Percentiles rank a stretch among this genome's conserved stretches.
Conservation (phyloP, 2,888 invertebrate species). For the Creontiades dilutus region DNA sequence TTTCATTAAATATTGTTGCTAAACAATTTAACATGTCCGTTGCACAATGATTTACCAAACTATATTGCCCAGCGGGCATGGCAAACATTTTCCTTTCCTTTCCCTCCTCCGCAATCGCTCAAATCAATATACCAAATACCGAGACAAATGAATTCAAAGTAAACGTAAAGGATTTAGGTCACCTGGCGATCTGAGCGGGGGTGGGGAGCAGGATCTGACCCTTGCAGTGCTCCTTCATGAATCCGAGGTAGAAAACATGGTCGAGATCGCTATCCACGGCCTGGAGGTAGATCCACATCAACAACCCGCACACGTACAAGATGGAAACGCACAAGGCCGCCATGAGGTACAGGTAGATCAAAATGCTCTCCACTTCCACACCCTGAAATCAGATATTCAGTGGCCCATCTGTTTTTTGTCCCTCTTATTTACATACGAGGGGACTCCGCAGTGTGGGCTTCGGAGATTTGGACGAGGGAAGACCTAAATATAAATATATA, state of each 20-base stretch:
- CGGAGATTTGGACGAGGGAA: no score
- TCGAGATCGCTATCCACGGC: neutral
- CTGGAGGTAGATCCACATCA: slow-evolving; percentile 41
- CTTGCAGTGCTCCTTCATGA: slow-evolving; percentile 5
- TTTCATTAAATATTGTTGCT: no score
- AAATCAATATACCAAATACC: neutral
- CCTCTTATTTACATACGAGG: no score
- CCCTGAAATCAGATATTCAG: neutral
- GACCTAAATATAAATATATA: no score
- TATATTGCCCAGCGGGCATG: no score
- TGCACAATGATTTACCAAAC: no score
- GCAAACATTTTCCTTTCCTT: neutral
- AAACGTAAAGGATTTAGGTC: neutral
- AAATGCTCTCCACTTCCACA: neutral
- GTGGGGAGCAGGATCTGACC: neutral
- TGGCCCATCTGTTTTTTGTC: no score
- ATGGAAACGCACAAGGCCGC: neutral
- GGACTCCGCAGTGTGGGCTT: no score
- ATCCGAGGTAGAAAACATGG: neutral
- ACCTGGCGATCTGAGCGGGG: neutral
- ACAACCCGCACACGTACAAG: slow-evolving; percentile 7
- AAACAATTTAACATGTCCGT: no score
- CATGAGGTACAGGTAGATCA: slow-evolving; percentile 8
- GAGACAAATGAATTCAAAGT: neutral
- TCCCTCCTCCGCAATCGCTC: neutral